A percentile compares a stretch with the other conserved stretches of the same genome.
Conservation (phyloP, 2,797 vertebrate species). For the Argentina silus region DNA sequence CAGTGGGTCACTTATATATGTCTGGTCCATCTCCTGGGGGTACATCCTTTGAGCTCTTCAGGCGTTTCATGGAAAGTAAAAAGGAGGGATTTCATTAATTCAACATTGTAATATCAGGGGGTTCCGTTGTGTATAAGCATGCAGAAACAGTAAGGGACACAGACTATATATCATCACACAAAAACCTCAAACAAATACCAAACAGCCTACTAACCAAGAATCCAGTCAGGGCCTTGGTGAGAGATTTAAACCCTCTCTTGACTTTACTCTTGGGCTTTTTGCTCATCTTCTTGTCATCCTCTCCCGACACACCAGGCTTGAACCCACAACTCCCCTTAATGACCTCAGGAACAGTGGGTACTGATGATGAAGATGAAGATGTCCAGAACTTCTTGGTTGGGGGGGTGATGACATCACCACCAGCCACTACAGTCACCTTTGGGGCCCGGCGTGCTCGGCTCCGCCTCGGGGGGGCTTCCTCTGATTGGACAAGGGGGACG, state of each 20-base stretch:
- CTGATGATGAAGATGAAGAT: neutral
- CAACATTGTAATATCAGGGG: neutral
- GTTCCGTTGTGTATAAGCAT: too few species aligned
- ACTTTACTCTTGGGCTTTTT: neutral
- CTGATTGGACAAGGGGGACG: neutral
- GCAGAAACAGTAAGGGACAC: neutral
- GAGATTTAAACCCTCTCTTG: neutral
- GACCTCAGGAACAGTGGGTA: neutral
- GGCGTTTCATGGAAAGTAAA: neutral
- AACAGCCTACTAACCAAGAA: neutral
- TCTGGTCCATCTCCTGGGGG: neutral
- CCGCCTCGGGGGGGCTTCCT: neutral
- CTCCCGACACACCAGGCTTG: neutral
- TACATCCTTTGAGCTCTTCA: neutral
- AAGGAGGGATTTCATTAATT: neutral
- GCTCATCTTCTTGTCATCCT: neutral
- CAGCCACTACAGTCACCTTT: neutral
- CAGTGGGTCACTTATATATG: neutral
- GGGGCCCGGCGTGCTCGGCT: too few species aligned
- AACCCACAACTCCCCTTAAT: neutral
- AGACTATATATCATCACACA: neutral
- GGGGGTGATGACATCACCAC: neutral
- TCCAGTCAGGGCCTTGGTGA: neutral
- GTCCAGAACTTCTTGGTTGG: neutral
- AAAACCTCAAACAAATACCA: neutral